A percentile compares a stretch with the other conserved stretches of the same genome.
phyloP scores from a whole-genome alignment of 1,140 invertebrate genomes.

The Calosoma granatense region DNA sequence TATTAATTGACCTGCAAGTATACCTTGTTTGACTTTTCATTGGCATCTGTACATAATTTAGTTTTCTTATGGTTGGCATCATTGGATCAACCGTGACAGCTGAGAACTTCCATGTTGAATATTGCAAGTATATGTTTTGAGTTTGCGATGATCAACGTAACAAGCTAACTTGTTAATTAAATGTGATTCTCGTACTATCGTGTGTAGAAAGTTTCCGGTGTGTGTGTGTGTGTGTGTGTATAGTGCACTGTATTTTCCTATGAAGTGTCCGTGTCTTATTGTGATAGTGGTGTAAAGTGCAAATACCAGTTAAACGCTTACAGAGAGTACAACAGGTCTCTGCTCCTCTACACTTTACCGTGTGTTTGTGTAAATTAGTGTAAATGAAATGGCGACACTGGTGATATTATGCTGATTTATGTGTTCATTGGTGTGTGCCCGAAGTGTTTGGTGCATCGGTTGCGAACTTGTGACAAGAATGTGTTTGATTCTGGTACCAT shows the following conservation, averaged over 20 bases:
- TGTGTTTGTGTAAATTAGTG: slow-evolving; percentile 11
- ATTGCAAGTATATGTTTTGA: neutral
- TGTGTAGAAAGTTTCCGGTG: neutral
- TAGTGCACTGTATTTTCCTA: too few species aligned
- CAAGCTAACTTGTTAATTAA: neutral
- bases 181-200: neutral
- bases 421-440: too few species aligned
- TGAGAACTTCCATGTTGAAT: neutral
- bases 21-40: slow-evolving; percentile 11
- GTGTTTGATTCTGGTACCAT: slow-evolving; percentile 16
- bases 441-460: too few species aligned
- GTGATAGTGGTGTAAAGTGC: too few species aligned
- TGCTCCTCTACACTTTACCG: slow-evolving; percentile 11
- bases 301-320: neutral
- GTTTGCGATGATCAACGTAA: neutral
- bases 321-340: slow-evolving; percentile 2
- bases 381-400: neutral
- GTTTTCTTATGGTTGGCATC: neutral
- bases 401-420: too few species aligned
- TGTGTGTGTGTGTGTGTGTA: neutral
- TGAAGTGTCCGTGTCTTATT: too few species aligned
- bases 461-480: slow-evolving; percentile 9
- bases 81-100: neutral
- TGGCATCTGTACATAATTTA: neutral
- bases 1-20: slow-evolving; percentile 3